A percentile compares a stretch with the other conserved stretches of the same genome.
Evolutionary conservation across 2,888 invertebrate species (phyloP).

Genomic region (Cosmia trapezina): DNA sequence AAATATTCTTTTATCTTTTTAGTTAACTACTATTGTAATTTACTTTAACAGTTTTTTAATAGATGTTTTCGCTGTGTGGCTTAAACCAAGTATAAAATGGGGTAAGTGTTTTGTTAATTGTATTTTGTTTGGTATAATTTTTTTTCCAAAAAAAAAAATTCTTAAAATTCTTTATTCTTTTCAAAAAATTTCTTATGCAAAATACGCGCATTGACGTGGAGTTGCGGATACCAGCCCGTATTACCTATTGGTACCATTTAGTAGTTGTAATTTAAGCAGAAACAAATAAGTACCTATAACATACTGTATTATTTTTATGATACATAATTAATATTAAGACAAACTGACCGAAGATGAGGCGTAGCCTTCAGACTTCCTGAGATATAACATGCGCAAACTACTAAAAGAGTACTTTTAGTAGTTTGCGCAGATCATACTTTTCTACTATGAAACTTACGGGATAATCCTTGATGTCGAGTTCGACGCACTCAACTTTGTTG

Average conservation of each 20-base stretch:
- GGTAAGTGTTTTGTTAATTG: background rate
- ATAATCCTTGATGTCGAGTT: conserved; percentile 92
- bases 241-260: background rate
- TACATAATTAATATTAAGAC: background rate
- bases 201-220: too few species aligned
- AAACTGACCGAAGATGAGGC: background rate
- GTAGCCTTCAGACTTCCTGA: background rate
- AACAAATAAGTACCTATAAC: too few species aligned
- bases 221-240: too few species aligned
- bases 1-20: background rate
- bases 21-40: background rate
- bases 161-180: too few species aligned
- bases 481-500: conserved; percentile 92
- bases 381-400: background rate
- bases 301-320: background rate
- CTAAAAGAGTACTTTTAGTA: background rate
- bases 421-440: conserved; percentile 8
- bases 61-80: background rate
- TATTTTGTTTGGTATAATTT: background rate
- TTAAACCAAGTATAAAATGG: background rate
- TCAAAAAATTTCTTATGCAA: too few species aligned
- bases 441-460: conserved; percentile 88
- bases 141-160: too few species aligned
- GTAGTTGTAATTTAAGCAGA: background rate
- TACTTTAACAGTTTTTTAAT: background rate